Conservation (phyloP, 2,797 vertebrate genomes). For the Champsocephalus esox region DNA sequence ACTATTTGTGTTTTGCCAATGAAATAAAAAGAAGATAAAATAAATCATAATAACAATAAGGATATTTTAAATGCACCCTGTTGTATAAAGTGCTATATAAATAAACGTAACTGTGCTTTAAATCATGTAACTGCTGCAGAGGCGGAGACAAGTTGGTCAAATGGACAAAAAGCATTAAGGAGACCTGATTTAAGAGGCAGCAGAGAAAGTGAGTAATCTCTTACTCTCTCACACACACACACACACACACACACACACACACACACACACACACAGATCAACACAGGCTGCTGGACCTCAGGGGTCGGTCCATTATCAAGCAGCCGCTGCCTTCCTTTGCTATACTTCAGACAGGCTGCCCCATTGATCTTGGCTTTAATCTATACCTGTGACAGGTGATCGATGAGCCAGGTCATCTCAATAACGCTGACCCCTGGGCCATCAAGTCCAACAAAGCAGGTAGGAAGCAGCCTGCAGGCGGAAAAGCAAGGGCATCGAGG, state of each 20-base stretch:
- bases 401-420: conserved; percentile 55
- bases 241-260: conserved; percentile 2
- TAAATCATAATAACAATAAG: no score
- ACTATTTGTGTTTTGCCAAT: no score
- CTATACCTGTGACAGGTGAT: conserved; percentile 64
- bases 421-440: conserved; percentile 40
- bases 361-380: conserved; percentile 66
- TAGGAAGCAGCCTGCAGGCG: conserved; percentile 10
- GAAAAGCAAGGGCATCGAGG: conserved; percentile 7
- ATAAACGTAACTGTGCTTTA: neutral
- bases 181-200: conserved; percentile 31
- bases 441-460: conserved; percentile 42
- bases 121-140: conserved; percentile 1
- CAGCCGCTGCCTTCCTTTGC: conserved; percentile 31
- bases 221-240: no score
- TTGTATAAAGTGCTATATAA: no score
- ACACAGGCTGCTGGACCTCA: conserved; percentile 39
- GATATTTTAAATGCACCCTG: no score
- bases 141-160: conserved; percentile 8
- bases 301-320: conserved; percentile 46
- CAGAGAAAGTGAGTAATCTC: neutral
- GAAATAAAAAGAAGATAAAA: no score
- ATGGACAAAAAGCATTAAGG: conserved; percentile 13
- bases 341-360: conserved; percentile 44
- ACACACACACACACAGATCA: conserved; percentile 21